A percentile compares a stretch with the other conserved stretches of the same genome.
Conservation (phyloP, 2,113 vertebrate genomes). For the Crotalus helleri region DNA sequence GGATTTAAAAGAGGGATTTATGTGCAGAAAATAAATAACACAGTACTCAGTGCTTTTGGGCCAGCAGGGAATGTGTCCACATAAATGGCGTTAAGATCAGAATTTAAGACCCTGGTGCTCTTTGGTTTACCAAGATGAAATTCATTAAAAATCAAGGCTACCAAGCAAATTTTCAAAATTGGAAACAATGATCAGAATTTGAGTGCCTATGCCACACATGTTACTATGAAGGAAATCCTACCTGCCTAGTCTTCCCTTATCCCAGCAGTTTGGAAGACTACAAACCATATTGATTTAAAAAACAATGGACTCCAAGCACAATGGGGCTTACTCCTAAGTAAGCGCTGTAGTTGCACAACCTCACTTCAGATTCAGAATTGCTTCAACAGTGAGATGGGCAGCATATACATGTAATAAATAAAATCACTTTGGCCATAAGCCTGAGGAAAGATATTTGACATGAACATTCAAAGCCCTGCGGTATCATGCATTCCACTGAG, state of each 20-base stretch:
- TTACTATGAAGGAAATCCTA: not conserved
- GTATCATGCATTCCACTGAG: not conserved
- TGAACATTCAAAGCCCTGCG: too few relatives aligned
- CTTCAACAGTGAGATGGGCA: not conserved
- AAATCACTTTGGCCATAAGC: not conserved
- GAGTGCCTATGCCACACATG: not conserved
- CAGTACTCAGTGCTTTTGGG: not conserved
- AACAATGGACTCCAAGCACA: not conserved
- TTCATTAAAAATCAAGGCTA: not conserved
- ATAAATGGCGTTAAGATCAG: not conserved
- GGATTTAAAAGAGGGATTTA: not conserved
- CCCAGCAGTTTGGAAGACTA: not conserved
- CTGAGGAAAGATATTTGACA: not conserved
- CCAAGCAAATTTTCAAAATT: not conserved
- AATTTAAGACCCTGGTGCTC: not conserved
- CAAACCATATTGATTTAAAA: not conserved
- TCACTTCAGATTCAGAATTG: not conserved
- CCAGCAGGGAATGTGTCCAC: not conserved
- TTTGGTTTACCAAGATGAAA: not conserved
- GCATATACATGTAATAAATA: not conserved
- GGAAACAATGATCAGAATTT: not conserved
- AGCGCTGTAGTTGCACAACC: too few relatives aligned
- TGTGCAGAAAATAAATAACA: not conserved
- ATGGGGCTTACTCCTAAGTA: not conserved
- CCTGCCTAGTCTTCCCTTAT: not conserved